Evolutionary conservation across 2,797 vertebrate species (phyloP).

Genomic region (Pitangus sulphuratus): DNA sequence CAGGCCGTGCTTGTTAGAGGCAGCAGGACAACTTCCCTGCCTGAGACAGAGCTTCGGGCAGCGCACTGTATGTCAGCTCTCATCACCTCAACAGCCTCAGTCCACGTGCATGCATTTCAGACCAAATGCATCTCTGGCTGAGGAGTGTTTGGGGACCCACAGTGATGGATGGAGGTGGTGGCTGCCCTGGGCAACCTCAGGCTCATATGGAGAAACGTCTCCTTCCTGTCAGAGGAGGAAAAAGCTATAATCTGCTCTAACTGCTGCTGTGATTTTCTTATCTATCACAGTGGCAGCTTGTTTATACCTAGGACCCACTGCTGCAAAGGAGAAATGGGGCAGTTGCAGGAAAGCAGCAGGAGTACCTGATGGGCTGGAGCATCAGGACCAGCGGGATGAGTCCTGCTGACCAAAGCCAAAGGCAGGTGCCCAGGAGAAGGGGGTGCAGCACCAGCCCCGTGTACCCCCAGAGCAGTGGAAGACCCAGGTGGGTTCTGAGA

Average conservation of each 20-base stretch:
- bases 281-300: neutral
- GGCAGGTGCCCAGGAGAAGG: neutral
- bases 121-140: neutral
- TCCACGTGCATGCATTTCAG: neutral
- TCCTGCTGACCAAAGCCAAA: neutral
- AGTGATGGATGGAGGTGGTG: neutral
- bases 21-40: neutral
- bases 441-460: neutral
- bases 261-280: conserved; percentile 4
- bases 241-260: neutral
- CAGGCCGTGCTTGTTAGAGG: neutral
- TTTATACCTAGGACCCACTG: neutral
- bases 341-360: neutral
- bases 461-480: neutral
- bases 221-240: neutral
- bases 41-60: neutral
- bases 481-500: neutral
- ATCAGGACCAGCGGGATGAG: neutral
- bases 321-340: neutral
- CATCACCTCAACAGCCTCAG: neutral
- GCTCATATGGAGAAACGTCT: neutral
- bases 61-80: neutral
- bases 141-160: neutral
- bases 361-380: neutral
- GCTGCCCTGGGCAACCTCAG: neutral